Evolutionary conservation across 2,888 invertebrate species (phyloP), one percentile per base, ranked within the genome.

Genomic region (Ypsolopha sequella): DNA sequence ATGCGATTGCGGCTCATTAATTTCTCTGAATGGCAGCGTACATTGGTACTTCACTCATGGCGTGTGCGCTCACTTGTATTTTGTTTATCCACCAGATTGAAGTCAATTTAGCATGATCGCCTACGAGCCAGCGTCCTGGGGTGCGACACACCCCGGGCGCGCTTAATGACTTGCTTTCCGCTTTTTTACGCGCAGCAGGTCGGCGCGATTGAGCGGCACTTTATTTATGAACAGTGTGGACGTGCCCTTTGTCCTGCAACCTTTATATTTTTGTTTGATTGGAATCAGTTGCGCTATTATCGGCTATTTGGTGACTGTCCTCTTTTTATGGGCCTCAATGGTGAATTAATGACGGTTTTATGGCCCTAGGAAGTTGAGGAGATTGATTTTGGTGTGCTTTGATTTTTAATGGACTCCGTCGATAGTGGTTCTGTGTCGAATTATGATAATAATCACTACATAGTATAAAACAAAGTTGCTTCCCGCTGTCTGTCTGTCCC

Each of bases 1-100:
- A 78, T 76, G 69, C 73, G 74, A 80, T 77, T 74, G 79, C 80
- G 75, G 76, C 77, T 78, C 82, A 82, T 84, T 85, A 75, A 71
- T 61, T 71, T 10, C 33, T 10, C 6, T 36, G 11, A 50, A 50
- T 13, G 35, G 7, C 9, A 11, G 39, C 34, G 3, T 11, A 46
- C 24, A 24, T 24, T 24, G n/a, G 49, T 33, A n/a, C 33, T 49
- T 41, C 10, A 49, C n/a, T 24, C 47, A 8, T 34, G 33, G 45
- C 48, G 81, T 80, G 82, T 60, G 44, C 80, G 57, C 58, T 64
- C 59, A 61, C 65, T 53, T 55, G 57, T 64, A 67, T 70, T 75
- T 80, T 84, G 82, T 81, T 81, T 82, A 78, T 76, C 65, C 70
- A 70, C 63, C 69, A 72, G 69, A 69, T 75, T 74, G 76, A 68